Evolutionary conservation across 1,140 invertebrate genomes (phyloP).

Genomic region (Octopus bimaculoides): DNA sequence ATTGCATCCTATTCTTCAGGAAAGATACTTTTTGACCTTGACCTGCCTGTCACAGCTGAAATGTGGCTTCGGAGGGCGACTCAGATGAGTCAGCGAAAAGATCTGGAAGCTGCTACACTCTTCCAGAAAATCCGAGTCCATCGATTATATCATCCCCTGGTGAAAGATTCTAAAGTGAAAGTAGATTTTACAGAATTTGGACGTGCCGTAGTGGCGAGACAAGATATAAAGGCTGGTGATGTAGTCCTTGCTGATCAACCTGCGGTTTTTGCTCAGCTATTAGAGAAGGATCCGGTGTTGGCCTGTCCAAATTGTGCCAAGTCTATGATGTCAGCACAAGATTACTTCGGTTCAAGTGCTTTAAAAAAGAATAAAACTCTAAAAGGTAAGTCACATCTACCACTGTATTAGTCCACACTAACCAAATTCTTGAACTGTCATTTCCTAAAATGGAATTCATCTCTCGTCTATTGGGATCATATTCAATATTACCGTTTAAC

Average conservation of each 20-base stretch:
- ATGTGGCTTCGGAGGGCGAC: conserved; percentile 33
- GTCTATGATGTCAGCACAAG: conserved; percentile 32
- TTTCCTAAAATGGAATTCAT: too few species aligned
- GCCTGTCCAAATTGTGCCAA: conserved; percentile 37
- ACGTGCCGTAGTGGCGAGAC: conserved; percentile 26
- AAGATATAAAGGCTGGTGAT: conserved; percentile 29
- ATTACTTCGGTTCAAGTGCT: conserved; percentile 29
- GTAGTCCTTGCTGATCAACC: conserved; percentile 36
- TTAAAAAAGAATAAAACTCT: conserved; percentile 23
- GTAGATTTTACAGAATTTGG: conserved; percentile 34
- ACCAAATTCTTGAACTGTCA: too few species aligned
- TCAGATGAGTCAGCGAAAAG: conserved; percentile 19
- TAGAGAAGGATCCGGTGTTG: conserved; percentile 26
- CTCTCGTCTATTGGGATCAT: too few species aligned
- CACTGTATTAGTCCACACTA: too few species aligned
- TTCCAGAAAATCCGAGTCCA: conserved; percentile 38
- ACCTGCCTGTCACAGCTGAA: conserved; percentile 35
- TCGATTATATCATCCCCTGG: conserved; percentile 35
- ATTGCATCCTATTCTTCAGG: conserved; percentile 18
- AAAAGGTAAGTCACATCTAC: conserved; percentile 12
- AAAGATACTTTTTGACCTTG: conserved; percentile 30
- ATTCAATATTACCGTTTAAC: too few species aligned
- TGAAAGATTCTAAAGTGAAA: conserved; percentile 24
- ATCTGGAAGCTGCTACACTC: conserved; percentile 25
- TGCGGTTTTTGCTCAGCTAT: conserved; percentile 30